These are phyloP conservation scores for Wasmannia auropunctata DNA, from an alignment of 1,140 invertebrate genomes.

Conservation along the genomic window DNA sequence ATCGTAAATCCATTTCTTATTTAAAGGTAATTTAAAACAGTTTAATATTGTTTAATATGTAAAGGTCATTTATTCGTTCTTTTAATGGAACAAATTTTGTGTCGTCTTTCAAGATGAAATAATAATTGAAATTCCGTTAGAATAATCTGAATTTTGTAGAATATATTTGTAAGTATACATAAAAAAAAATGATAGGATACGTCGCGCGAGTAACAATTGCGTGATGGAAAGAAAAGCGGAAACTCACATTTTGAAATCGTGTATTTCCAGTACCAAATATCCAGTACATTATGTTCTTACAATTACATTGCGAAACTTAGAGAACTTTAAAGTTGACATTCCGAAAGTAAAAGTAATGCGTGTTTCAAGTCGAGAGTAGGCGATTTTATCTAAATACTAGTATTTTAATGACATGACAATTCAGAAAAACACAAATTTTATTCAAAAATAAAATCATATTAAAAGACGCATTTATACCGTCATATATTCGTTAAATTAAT, in stretches of 20 bases:
- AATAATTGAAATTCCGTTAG: no score
- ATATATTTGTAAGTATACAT: no score
- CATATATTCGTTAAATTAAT: constrained; percentile 16
- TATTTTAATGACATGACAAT: background rate
- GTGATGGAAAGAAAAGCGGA: background rate
- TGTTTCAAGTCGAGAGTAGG: constrained; percentile 10
- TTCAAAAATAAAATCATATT: constrained; percentile 9
- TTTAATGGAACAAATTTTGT: no score
- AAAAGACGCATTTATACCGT: constrained; percentile 49
- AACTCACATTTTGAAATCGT: constrained; percentile 61
- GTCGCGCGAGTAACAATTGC: background rate
- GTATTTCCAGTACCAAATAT: constrained; percentile 73
- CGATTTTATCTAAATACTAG: background rate
- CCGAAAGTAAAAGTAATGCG: constrained; percentile 24
- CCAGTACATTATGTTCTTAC: constrained; percentile 68
- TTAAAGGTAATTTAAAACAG: no score
- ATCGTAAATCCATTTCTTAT: no score
- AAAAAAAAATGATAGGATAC: background rate
- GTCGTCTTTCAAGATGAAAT: no score
- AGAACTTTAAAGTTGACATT: constrained; percentile 10
- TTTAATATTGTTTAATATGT: no score
- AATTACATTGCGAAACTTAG: constrained; percentile 54
- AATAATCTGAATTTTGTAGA: no score
- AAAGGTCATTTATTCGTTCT: no score
- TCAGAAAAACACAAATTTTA: background rate